Evolutionary conservation across 1,140 invertebrate genomes (phyloP), one percentile per base, ranked within the genome.

Genomic region (Lordiphosa stackelbergi): DNA sequence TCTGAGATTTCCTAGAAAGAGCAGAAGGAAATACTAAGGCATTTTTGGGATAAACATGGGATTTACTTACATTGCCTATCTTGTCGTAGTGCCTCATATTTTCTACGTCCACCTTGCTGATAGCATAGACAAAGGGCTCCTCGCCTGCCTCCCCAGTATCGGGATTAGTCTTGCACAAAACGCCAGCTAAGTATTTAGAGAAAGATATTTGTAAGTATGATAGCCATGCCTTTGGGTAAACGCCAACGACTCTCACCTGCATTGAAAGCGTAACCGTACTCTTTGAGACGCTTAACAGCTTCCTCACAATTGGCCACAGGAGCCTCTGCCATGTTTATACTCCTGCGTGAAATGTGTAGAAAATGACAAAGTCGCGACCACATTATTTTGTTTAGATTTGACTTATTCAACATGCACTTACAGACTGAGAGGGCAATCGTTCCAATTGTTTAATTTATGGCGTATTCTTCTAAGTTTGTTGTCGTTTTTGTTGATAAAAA

Each of bases 1-100:
- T 93, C 89, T 24, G 92, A 93, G 6, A 94, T 90, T 62, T 72
- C 66, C 78, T 84, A 35, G 4, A 7, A 5, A n/a, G 3, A 7
- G 37, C 1, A 36, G 19, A 8, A 9, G 16, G 13, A 10, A 28
- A 11, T 35, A 12, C 40, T 31, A 28, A 22, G 12, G 5, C 1
- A 31, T 5, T 34, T 16, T 8, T 4, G 5, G 51, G 16, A 22
- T 52, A 45, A 34, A 5, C 5, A 35, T 46, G 36, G 9, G 5
- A 34, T 5, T 7, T 38, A 56, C 58, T 6, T 62, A 92, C 92
- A 85, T 92, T 90, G 24, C 93, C 93, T 7, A 95, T 71, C 12
- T 91, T 90, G 81, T 94, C 93, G 85, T 94, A 95, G 69, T 91
- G 90, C 46, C 89, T 90, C 77, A 94, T 92, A 83, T 94, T 94